These are phyloP conservation scores for Aphidoletes aphidimyza DNA, from an alignment of 2,888 invertebrate genomes.

Conservation along the genomic window DNA sequence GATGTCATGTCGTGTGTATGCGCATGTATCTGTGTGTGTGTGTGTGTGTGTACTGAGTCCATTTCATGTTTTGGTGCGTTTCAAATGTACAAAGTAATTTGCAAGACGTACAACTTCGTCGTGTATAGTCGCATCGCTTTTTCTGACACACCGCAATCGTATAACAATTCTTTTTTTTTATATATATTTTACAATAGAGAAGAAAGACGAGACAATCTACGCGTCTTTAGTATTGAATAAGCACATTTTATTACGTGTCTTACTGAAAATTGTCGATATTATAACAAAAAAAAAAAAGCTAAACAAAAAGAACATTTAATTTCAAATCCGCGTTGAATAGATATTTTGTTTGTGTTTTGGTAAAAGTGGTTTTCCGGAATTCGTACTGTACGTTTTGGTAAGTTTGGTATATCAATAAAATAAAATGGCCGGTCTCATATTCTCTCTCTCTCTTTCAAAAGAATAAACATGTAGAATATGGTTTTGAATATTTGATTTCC, in stretches of 20 bases:
- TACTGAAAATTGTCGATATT: background rate
- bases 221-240: background rate
- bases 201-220: conserved; percentile 6
- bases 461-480: background rate
- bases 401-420: background rate
- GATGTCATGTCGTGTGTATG: background rate
- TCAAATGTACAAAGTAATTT: conserved; percentile 1
- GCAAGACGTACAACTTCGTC: background rate
- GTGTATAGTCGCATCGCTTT: background rate
- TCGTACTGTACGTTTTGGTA: too few species aligned
- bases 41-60: too few species aligned
- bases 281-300: background rate
- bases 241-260: background rate
- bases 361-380: too few species aligned
- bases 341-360: too few species aligned
- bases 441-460: too few species aligned
- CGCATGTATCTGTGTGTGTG: too few species aligned
- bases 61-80: background rate
- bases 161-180: background rate
- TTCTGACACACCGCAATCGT: background rate
- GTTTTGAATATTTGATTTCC: background rate
- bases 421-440: conserved; percentile 36
- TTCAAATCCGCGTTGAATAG: too few species aligned
- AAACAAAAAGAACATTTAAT: too few species aligned
- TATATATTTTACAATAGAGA: too few species aligned